Conservation (phyloP, 2,113 vertebrate species). For the Bufo bufo region DNA sequence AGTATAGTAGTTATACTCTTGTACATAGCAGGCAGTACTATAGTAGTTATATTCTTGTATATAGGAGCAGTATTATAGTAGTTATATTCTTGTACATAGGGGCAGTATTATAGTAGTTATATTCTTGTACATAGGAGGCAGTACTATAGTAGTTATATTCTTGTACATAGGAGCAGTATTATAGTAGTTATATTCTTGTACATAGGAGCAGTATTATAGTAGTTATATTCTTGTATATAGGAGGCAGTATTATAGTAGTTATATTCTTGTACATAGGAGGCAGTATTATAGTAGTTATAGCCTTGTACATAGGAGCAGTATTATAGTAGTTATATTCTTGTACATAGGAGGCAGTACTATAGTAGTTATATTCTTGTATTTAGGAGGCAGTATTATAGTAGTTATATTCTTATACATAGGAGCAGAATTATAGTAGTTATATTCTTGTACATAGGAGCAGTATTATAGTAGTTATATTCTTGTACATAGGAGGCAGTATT, state of each 20-base stretch:
- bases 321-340: too few species aligned
- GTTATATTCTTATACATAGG: background rate
- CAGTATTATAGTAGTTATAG: too few species aligned
- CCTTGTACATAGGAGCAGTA: too few species aligned
- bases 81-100: background rate
- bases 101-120: background rate
- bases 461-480: background rate
- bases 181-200: conserved; percentile 7
- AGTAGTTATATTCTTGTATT: background rate
- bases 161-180: background rate
- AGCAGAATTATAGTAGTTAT: conserved; percentile 1
- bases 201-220: background rate
- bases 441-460: background rate
- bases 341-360: too few species aligned
- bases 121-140: background rate
- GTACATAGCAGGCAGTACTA: background rate
- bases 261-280: too few species aligned
- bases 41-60: background rate
- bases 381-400: conserved; percentile 5
- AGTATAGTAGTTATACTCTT: conserved; percentile 1
- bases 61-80: background rate
- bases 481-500: background rate
- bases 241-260: too few species aligned
- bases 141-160: too few species aligned
- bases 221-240: background rate